A percentile compares a stretch with the other conserved stretches of the same genome.
phyloP scores from a whole-genome alignment of 2,888 invertebrate genomes.

The Brassicogethes aeneus region DNA sequence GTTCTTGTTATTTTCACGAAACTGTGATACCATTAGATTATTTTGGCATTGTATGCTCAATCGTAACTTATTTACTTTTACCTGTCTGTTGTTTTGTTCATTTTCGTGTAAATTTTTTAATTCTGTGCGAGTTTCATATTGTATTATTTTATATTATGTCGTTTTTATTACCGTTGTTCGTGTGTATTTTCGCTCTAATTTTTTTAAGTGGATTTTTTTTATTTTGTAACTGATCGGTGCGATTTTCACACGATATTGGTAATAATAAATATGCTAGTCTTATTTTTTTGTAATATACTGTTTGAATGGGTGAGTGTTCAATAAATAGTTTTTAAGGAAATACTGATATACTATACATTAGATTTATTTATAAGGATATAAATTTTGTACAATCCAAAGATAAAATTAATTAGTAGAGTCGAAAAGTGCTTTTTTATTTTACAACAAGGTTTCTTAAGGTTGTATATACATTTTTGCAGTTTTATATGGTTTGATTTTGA shows the following conservation, averaged over 20 bases:
- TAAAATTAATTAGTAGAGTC: slow-evolving; percentile 19
- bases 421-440: no score
- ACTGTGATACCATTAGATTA: slow-evolving; percentile 41
- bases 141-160: slow-evolving; percentile 3
- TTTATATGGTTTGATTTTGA: no score
- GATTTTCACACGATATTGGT: slow-evolving; percentile 2
- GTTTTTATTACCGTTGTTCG: not conserved
- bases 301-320: slow-evolving; percentile 28
- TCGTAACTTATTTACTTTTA: slow-evolving; percentile 30
- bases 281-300: slow-evolving; percentile 29
- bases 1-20: slow-evolving; percentile 35
- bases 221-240: not conserved
- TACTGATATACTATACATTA: slow-evolving; percentile 25
- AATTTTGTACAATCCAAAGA: slow-evolving; percentile 42
- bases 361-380: slow-evolving; percentile 26
- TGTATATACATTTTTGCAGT: not conserved
- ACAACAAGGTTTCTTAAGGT: slow-evolving; percentile 6
- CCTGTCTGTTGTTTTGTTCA: slow-evolving; percentile 6
- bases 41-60: slow-evolving; percentile 36
- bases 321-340: slow-evolving; percentile 21
- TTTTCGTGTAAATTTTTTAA: slow-evolving; percentile 6
- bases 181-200: no score
- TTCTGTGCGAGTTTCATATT: not conserved
- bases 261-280: slow-evolving; percentile 30
- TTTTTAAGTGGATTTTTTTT: not conserved